Evolutionary conservation across 2,888 invertebrate species (phyloP).

Genomic region (Drosophila diplacantha): DNA sequence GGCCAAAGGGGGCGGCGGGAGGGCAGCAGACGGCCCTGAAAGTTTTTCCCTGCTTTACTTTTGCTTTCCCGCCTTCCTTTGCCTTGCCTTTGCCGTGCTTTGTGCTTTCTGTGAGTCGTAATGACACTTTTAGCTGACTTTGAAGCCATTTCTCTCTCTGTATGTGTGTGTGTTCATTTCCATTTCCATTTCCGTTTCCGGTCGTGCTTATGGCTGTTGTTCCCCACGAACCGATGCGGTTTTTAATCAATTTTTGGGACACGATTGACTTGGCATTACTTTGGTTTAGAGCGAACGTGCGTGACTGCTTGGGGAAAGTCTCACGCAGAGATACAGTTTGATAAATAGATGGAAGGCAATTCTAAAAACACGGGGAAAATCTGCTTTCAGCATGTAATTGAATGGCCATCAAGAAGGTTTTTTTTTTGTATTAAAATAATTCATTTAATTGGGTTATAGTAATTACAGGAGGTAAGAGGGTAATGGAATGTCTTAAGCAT

Average conservation of each 20-base stretch:
- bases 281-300: conserved; percentile 17
- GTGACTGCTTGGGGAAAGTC: conserved; percentile 8
- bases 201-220: conserved; percentile 33
- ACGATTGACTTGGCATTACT: conserved; percentile 49
- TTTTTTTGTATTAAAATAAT: background rate
- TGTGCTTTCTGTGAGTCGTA: conserved; percentile 65
- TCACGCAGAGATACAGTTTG: background rate
- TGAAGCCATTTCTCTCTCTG: conserved; percentile 65
- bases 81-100: conserved; percentile 42
- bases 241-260: conserved; percentile 68
- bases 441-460: background rate
- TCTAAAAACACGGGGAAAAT: background rate
- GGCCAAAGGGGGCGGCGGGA: background rate
- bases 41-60: conserved; percentile 46
- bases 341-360: conserved; percentile 1
- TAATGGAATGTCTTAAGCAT: too few relatives aligned
- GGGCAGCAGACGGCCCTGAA: conserved; percentile 59
- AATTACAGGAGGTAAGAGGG: too few relatives aligned
- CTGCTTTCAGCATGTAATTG: background rate
- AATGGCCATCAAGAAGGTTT: background rate
- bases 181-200: conserved; percentile 67
- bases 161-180: conserved; percentile 47
- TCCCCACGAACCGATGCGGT: conserved; percentile 46
- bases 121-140: conserved; percentile 74
- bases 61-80: conserved; percentile 16